Evolutionary conservation across 2,888 invertebrate genomes (phyloP).

Genomic region (Microctonus brassicae): DNA sequence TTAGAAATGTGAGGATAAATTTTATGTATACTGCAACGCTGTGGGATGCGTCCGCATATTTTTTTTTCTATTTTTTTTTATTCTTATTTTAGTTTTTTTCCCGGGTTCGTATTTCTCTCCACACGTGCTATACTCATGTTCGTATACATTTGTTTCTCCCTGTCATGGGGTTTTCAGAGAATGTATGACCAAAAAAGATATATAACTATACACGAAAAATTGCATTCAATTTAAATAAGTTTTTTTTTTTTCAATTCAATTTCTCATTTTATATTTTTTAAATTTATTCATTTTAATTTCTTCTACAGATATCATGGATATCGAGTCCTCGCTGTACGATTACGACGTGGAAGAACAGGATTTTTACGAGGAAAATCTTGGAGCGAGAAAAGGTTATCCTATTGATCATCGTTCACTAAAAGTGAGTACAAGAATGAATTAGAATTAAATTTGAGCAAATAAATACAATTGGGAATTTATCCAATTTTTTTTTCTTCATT

Average conservation of each 20-base stretch:
- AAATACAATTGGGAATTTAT: not conserved
- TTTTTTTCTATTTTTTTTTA: no score
- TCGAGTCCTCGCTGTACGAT: slow-evolving; percentile 72
- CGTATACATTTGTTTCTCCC: not conserved
- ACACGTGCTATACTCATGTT: slow-evolving; percentile 19
- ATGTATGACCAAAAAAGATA: not conserved
- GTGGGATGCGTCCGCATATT: not conserved
- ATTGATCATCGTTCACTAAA: slow-evolving; percentile 66
- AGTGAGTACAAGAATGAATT: no score
- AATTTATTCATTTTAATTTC: no score
- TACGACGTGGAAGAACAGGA: slow-evolving; percentile 80
- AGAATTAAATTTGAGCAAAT: not conserved
- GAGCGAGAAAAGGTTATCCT: slow-evolving; percentile 63
- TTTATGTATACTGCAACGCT: not conserved
- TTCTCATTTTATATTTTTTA: no score
- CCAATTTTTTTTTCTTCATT: not conserved
- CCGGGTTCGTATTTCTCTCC: not conserved
- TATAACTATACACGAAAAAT: not conserved
- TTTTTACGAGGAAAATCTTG: slow-evolving; percentile 77
- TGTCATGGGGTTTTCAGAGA: not conserved
- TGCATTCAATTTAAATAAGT: no score
- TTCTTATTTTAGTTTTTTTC: not conserved
- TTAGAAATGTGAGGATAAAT: no score
- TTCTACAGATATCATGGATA: slow-evolving; percentile 65
- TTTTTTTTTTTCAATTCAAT: no score